Conservation (phyloP, 2,113 vertebrate species). For the Brienomyrus longianalis region DNA sequence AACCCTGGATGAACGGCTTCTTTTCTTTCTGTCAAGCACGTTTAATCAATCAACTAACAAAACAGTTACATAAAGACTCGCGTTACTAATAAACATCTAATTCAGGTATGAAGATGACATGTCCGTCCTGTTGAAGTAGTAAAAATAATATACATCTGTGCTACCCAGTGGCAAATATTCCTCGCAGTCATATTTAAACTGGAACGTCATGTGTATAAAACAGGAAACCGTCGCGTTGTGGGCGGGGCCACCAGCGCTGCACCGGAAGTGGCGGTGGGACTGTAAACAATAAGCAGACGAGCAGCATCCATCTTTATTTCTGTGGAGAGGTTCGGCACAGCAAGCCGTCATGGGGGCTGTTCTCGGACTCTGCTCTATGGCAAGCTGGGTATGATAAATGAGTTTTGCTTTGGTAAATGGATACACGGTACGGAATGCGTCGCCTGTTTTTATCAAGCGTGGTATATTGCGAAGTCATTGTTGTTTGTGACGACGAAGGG, state of each 20-base stretch:
- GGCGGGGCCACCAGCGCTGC: not conserved
- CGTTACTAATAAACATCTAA: not conserved
- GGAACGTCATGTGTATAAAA: not conserved
- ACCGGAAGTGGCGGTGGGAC: slow-evolving; percentile 23
- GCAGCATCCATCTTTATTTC: slow-evolving; percentile 36
- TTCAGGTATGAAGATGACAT: not conserved
- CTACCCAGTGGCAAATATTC: not conserved
- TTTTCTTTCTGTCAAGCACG: not conserved
- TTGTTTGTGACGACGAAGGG: not conserved
- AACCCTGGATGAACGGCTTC: not conserved
- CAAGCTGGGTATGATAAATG: slow-evolving; percentile 77
- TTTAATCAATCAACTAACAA: not conserved
- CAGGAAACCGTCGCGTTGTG: not conserved
- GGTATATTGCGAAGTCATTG: not conserved
- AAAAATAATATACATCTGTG: not conserved
- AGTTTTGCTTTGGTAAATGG: not conserved
- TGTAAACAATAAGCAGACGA: slow-evolving; percentile 37
- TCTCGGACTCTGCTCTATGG: slow-evolving; percentile 86
- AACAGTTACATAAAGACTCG: not conserved
- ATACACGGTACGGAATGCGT: not conserved
- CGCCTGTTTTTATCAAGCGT: not conserved
- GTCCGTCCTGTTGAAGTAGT: not conserved
- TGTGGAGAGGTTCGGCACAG: not conserved
- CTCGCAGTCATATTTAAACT: not conserved
- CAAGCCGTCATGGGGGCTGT: slow-evolving; percentile 73